Conservation (phyloP, 1,140 invertebrate genomes). For the Homalodisca vitripennis region DNA sequence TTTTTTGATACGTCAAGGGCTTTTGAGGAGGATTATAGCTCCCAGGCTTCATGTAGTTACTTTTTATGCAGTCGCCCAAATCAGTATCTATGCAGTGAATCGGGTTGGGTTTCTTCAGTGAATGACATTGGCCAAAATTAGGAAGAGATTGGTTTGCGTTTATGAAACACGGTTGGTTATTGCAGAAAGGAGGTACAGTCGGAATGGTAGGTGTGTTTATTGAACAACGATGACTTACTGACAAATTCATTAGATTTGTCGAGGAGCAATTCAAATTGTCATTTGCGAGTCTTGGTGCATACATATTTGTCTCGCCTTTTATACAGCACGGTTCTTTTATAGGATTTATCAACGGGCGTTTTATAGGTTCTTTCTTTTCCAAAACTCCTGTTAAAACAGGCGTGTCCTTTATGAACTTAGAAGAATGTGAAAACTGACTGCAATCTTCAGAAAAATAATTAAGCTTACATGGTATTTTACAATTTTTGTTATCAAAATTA, state of each 20-base stretch:
- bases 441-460: too few relatives aligned
- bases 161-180: neutral
- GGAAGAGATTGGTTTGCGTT: neutral
- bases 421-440: too few relatives aligned
- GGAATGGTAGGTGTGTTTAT: neutral
- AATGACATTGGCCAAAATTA: neutral
- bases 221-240: neutral
- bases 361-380: too few relatives aligned
- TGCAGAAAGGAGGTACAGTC: neutral
- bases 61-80: neutral
- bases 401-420: too few relatives aligned
- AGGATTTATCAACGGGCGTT: too few relatives aligned
- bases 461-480: too few relatives aligned
- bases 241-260: neutral
- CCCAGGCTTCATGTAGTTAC: slow-evolving; percentile 16
- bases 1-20: neutral
- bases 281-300: too few relatives aligned
- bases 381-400: too few relatives aligned
- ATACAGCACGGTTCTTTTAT: too few relatives aligned
- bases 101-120: neutral
- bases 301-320: too few relatives aligned
- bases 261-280: neutral
- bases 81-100: neutral
- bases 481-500: too few relatives aligned
- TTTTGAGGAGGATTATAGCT: slow-evolving; percentile 6